A percentile compares a stretch with the other conserved stretches of the same genome.
Evolutionary conservation across 2,888 invertebrate species (phyloP).

Genomic region (Acronicta leporina): DNA sequence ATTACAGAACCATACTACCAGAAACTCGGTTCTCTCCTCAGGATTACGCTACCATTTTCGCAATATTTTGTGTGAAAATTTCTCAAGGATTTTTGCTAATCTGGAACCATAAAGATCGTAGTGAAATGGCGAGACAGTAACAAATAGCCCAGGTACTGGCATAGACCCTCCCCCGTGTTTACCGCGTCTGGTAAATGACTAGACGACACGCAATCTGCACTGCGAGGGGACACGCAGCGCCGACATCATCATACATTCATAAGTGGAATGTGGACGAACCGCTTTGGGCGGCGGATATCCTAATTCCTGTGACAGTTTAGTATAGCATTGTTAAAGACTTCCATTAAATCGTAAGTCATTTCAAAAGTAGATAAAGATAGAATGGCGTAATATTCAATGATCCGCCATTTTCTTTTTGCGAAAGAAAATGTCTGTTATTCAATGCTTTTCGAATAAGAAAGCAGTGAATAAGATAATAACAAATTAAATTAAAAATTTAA

Average conservation of each 20-base stretch:
- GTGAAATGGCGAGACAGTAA: slow-evolving; percentile 42
- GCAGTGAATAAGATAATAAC: too few species aligned
- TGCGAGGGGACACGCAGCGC: slow-evolving; percentile 67
- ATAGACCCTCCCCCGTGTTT: slow-evolving; percentile 61
- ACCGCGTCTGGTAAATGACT: slow-evolving; percentile 71
- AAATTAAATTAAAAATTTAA: too few species aligned
- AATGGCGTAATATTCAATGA: not conserved
- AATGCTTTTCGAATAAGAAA: too few species aligned
- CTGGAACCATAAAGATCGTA: slow-evolving; percentile 34
- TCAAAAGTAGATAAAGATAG: slow-evolving; percentile 2
- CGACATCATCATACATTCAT: slow-evolving; percentile 66
- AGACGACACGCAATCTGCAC: slow-evolving; percentile 73
- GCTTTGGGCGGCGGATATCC: slow-evolving; percentile 76
- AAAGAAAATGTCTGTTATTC: too few species aligned
- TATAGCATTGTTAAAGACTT: slow-evolving; percentile 43
- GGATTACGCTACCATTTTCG: too few species aligned
- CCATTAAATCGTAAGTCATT: slow-evolving; percentile 18
- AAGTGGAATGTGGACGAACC: slow-evolving; percentile 54
- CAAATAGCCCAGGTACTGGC: slow-evolving; percentile 40
- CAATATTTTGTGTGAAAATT: not conserved
- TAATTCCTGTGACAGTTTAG: slow-evolving; percentile 59
- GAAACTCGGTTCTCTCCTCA: too few species aligned
- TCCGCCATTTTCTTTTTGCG: too few species aligned
- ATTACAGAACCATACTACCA: too few species aligned
- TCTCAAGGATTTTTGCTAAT: slow-evolving; percentile 27